Base-by-base conservation (phyloP, 2,797 vertebrate species). In the Varecia variegata region DNA sequence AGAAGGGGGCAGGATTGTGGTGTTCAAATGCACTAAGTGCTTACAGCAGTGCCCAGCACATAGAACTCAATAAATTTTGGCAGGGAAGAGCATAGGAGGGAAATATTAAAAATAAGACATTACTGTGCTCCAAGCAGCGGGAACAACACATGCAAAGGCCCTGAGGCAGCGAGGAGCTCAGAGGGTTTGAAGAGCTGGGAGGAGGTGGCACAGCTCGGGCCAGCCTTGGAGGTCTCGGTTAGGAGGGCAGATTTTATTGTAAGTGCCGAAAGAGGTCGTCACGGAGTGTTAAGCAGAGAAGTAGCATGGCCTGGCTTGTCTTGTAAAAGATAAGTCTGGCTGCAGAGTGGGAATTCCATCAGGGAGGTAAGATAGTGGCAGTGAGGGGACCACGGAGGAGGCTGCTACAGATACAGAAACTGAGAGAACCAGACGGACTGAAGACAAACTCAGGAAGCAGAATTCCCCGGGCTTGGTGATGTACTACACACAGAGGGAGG, bases 1-100 rank as follows among this genome's bases (percentile, higher is more conserved):
- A 38, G 20, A 87, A 25, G 40, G 23, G 4, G 54, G 18, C 43
- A 38, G 40, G 60, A 40, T 40, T 5, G 20, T 15, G 10, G 15
- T n/a, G 40, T n/a, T 79, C 18, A 11, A 25, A 60, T 15, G 35
- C 9, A 23, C 58, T 67, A 89, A 43, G 32, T 21, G 32, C 32
- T 62, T 32, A 25, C 18, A 3, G 25, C 4, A 1, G 43, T 1
- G 17, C 43, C 58, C 8, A 25, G 43, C 43, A 52, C 27, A 9
- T 3, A 54, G 18, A 1, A 20, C 32, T 21, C 3, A 8, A 21
- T 21, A 35, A 70, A 21, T 2, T 1, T 9, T 21, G 13, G n/a
- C 32, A 1, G 3, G 52, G 52, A 58, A 35, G 32, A 70, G 13
- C 10, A 23, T 83, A 54, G 38, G 79, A n/a, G 25, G 2, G 4